Percentiles rank a stretch among this genome's conserved stretches.
Conservation (phyloP, 2,113 vertebrate genomes). For the Salvator merianae region DNA sequence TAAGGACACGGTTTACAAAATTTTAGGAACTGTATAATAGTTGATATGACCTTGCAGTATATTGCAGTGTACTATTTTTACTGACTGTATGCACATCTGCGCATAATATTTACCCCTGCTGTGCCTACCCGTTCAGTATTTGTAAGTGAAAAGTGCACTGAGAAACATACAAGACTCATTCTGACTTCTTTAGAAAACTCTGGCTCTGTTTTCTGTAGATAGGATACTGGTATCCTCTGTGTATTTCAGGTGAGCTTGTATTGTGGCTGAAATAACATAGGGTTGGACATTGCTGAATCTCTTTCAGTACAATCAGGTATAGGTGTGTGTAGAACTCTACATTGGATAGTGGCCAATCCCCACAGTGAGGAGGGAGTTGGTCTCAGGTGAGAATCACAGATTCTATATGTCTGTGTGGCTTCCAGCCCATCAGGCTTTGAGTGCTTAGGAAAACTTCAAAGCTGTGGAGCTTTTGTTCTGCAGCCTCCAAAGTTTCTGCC, state of each 20-base stretch:
- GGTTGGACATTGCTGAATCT: not conserved
- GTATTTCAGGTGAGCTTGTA: not conserved
- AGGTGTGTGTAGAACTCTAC: not conserved
- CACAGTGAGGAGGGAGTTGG: no score
- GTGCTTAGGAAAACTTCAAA: no score
- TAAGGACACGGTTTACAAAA: not conserved
- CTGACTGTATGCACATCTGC: not conserved
- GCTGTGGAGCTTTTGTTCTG: no score
- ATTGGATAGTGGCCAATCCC: not conserved
- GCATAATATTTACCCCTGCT: not conserved
- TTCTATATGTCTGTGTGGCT: no score
- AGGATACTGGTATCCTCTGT: not conserved
- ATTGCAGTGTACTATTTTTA: rapidly evolving
- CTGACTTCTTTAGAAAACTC: not conserved
- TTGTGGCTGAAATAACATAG: not conserved
- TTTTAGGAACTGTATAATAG: not conserved
- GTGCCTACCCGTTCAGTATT: conserved; percentile 10
- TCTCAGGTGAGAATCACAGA: no score
- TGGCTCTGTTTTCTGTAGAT: not conserved
- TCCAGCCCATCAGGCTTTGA: no score
- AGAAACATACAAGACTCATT: conserved; percentile 40
- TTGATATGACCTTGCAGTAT: conserved; percentile 20
- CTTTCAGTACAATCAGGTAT: not conserved
- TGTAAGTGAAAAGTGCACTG: conserved; percentile 9
- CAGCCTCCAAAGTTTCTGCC: no score